Percentiles rank a stretch among this genome's conserved stretches.
These are phyloP conservation scores for Euthynnus affinis DNA, from an alignment of 2,797 vertebrate genomes.

Conservation along the genomic window DNA sequence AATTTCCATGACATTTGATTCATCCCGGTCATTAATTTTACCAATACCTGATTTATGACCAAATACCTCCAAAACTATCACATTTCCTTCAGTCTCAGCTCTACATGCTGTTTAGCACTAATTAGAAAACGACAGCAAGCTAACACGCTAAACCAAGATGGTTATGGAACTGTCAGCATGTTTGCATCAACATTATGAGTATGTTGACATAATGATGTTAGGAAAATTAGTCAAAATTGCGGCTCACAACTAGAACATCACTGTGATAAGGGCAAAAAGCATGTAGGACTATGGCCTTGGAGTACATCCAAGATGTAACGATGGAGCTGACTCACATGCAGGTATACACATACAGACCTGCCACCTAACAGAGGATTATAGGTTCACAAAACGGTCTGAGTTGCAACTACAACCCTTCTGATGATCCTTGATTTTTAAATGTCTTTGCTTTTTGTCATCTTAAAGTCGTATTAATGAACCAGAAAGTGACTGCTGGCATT, in stretches of 20 bases:
- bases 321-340: neutral
- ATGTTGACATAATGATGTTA: no score
- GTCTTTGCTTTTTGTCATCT: constrained; percentile 6
- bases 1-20: no score
- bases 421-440: neutral
- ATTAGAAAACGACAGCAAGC: neutral
- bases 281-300: neutral
- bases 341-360: neutral
- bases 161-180: neutral
- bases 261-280: neutral
- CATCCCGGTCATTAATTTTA: neutral
- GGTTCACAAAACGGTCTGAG: neutral
- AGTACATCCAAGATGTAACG: neutral
- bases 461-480: constrained; percentile 20
- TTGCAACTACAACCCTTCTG: neutral
- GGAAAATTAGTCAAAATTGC: neutral
- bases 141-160: neutral
- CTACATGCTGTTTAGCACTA: no score
- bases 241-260: neutral
- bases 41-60: no score
- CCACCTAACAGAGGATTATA: neutral
- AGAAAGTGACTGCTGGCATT: constrained; percentile 12
- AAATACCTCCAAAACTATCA: no score
- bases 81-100: neutral
- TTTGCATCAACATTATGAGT: neutral